These are phyloP conservation scores for Steromphala cineraria DNA, from an alignment of 2,888 invertebrate genomes.

Conservation along the genomic window DNA sequence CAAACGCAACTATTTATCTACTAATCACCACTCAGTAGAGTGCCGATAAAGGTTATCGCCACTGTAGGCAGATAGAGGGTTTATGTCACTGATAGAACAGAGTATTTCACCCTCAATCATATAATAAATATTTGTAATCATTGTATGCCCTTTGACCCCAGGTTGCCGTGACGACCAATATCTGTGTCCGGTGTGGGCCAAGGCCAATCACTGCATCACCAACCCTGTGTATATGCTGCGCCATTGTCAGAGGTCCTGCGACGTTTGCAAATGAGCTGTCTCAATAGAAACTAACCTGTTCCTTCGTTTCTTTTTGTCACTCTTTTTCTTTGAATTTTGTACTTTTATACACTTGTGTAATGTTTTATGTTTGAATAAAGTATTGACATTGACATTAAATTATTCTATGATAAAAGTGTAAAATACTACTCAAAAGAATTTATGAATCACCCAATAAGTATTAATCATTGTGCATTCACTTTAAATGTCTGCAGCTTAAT, in stretches of 20 bases:
- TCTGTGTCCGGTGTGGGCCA: slow-evolving; percentile 48
- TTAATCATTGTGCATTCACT: too few relatives aligned
- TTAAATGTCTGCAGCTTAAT: too few relatives aligned
- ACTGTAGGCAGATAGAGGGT: too few relatives aligned
- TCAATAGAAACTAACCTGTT: neutral
- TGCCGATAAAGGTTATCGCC: too few relatives aligned
- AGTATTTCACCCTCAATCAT: too few relatives aligned
- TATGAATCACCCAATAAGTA: too few relatives aligned
- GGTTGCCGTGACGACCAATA: slow-evolving; percentile 45
- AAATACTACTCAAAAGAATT: too few relatives aligned
- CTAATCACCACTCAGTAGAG: too few relatives aligned
- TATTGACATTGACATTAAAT: slow-evolving; percentile 17
- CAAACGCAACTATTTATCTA: too few relatives aligned
- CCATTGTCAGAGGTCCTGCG: slow-evolving; percentile 50
- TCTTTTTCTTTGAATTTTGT: neutral
- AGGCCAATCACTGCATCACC: slow-evolving; percentile 38
- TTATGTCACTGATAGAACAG: too few relatives aligned
- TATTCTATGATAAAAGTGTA: too few relatives aligned
- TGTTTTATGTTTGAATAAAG: neutral
- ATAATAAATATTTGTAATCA: too few relatives aligned
- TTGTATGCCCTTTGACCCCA: neutral
- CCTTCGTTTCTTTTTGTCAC: neutral
- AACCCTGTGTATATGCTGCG: slow-evolving; percentile 51
- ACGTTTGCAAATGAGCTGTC: slow-evolving; percentile 27
- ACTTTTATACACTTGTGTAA: neutral